These are phyloP conservation scores for Aelia acuminata DNA, from an alignment of 2,888 invertebrate genomes.

Conservation along the genomic window DNA sequence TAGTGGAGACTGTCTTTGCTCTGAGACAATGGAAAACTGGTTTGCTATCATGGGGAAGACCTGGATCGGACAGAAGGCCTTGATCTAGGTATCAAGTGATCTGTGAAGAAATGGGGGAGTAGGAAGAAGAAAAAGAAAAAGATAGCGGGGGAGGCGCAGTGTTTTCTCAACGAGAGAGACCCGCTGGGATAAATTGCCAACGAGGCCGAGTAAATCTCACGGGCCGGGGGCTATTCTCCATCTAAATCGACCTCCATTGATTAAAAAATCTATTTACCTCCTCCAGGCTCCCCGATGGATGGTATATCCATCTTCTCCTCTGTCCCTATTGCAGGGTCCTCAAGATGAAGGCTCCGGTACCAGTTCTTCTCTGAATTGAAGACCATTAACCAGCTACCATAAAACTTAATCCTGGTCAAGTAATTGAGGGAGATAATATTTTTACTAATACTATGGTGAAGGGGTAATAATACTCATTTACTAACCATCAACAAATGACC, in stretches of 20 bases:
- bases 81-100: constrained; percentile 34
- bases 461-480: no score
- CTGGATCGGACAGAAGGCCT: constrained; percentile 18
- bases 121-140: constrained; percentile 14
- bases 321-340: not conserved
- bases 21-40: not conserved
- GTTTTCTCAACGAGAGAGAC: not conserved
- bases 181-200: constrained; percentile 15
- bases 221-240: constrained; percentile 2
- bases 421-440: not conserved
- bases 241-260: constrained; percentile 28
- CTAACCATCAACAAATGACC: no score
- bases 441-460: not conserved
- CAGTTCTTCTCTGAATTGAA: not conserved
- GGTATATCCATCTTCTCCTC: not conserved
- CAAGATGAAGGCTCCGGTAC: not conserved
- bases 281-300: not conserved
- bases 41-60: not conserved
- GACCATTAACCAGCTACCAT: not conserved
- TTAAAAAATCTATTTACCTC: constrained; percentile 35
- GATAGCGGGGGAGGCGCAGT: not conserved
- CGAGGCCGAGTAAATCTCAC: constrained; percentile 16
- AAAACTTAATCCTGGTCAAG: not conserved
- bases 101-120: constrained; percentile 2
- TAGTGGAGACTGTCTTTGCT: not conserved